phyloP scores from a whole-genome alignment of 1,140 invertebrate species.

The Musca vetustissima region DNA sequence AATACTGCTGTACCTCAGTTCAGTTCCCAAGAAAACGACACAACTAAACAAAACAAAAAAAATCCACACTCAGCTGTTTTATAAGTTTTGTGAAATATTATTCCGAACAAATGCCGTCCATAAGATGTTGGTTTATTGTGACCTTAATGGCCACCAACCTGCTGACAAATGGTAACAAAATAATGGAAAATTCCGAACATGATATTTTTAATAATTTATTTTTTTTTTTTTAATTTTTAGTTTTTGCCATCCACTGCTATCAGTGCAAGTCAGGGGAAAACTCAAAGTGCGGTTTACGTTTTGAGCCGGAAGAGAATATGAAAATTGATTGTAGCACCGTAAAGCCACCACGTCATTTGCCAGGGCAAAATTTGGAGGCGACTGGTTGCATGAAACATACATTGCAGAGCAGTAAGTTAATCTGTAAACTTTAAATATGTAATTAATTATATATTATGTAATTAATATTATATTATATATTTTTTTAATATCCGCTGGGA shows the following conservation, averaged over 20 bases:
- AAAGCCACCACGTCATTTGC: conserved; percentile 38
- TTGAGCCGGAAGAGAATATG: conserved; percentile 34
- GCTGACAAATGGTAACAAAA: neutral
- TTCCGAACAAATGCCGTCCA: conserved; percentile 33
- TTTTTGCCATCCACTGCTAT: conserved; percentile 47
- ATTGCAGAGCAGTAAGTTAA: conserved; percentile 43
- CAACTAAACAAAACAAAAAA: no score
- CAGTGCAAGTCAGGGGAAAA: conserved; percentile 39
- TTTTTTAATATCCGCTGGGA: no score
- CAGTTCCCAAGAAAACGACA: no score
- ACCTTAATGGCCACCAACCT: conserved; percentile 36
- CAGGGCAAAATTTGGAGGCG: conserved; percentile 36
- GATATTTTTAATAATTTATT: no score
- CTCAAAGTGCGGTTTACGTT: conserved; percentile 41
- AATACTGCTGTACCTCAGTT: no score
- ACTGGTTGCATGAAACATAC: conserved; percentile 50
- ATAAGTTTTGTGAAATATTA: no score
- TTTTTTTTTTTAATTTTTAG: neutral
- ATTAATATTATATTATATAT: no score
- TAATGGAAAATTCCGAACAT: no score
- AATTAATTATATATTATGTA: no score
- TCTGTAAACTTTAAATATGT: no score
- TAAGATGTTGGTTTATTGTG: conserved; percentile 38
- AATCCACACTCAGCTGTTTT: no score
- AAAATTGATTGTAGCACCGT: conserved; percentile 40